phyloP scores from a whole-genome alignment of 2,797 vertebrate species.

The Peromyscus aztecus region DNA sequence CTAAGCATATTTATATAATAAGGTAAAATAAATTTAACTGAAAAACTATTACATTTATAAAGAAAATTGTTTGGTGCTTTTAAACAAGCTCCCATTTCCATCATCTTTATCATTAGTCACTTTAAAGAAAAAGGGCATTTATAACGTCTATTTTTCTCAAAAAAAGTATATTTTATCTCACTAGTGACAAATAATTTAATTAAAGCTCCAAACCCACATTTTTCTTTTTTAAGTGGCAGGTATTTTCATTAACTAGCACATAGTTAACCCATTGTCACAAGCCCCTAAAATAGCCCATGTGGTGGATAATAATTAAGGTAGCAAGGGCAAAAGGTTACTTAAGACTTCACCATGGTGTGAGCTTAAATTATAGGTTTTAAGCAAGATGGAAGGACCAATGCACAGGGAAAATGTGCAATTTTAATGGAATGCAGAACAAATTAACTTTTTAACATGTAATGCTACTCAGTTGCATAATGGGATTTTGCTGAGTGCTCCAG shows the following conservation, averaged over 20 bases:
- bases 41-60: constrained; percentile 63
- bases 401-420: constrained; percentile 85
- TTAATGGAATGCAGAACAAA: constrained; percentile 89
- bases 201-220: constrained; percentile 73
- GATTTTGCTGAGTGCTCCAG: constrained; percentile 85
- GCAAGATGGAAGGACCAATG: constrained; percentile 82
- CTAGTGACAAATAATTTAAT: constrained; percentile 69
- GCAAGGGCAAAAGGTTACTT: constrained; percentile 85
- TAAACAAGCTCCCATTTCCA: constrained; percentile 30
- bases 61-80: constrained; percentile 57
- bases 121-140: constrained; percentile 44
- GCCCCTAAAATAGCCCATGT: constrained; percentile 79
- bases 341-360: constrained; percentile 78
- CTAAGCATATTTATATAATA: constrained; percentile 47
- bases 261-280: constrained; percentile 83
- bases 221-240: constrained; percentile 82
- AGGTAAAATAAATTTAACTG: constrained; percentile 41
- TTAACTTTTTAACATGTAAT: constrained; percentile 88
- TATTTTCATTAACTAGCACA: constrained; percentile 84
- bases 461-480: constrained; percentile 82
- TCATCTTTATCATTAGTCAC: neutral
- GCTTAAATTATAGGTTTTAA: constrained; percentile 89
- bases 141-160: constrained; percentile 54
- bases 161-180: constrained; percentile 73
- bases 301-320: constrained; percentile 85